Base-by-base conservation (phyloP, 2,888 invertebrate genomes). In the Synanthedon tipuliformis region DNA sequence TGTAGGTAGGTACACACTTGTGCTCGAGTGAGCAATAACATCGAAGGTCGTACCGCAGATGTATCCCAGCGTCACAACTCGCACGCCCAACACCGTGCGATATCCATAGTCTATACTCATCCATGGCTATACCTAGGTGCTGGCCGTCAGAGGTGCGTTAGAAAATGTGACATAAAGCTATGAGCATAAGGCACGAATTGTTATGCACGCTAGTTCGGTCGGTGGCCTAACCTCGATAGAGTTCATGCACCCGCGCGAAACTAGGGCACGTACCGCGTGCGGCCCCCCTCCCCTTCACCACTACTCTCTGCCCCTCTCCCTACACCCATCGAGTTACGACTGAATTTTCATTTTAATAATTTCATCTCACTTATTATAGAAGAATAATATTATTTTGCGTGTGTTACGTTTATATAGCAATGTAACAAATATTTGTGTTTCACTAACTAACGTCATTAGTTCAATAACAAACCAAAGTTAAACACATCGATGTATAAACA, bases 161-260 rank as follows among this genome's bases (percentile, higher is more conserved):
- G 52, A 78, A 70, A 70, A 59, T 60, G 54, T 54, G 60, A 63
- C 70, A 54, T 78, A 72, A 59, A 49, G n/a, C 54, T 41, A 56
- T 53, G 54, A 53, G 50, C 56, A 68, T 78, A 85, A 73, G 69
- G 78, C 68, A 59, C 65, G 74, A 59, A 77, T 77, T 71, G 59
- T 73, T 65, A 64, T 73, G 75, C 61, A 60, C 57, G 61, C 56
- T 58, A 63, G 64, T 56, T 66, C 85, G 86, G 86, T 84, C 86
- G 85, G 86, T 84, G 88, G 88, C 88, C 88, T 88, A 84, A 88
- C 88, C 88, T 88, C 88, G 80, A 83, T 88, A 73, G 83, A 84
- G 88, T 86, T 85, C 88, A 83, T 88, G 75, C 82, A 87, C 88
- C 87, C 86, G 83, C 75, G 81, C 76, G 78, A 79, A 88, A 87